phyloP scores from a whole-genome alignment of 2,888 invertebrate species.

The Schizotus pectinicornis region DNA sequence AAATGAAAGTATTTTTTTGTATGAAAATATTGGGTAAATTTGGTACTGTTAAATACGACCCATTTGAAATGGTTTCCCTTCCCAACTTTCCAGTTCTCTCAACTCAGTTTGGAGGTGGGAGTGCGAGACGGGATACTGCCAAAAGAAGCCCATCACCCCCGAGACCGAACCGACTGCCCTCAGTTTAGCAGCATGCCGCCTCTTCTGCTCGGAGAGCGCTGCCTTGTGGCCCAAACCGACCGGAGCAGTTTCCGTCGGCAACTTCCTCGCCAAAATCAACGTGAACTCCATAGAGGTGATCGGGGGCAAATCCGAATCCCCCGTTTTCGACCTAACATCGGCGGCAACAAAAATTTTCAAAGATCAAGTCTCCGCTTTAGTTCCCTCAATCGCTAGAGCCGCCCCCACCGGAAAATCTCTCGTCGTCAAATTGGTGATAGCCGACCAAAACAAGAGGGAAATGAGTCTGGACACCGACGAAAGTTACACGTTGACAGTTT shows the following conservation, averaged over 20 bases:
- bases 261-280: constrained; percentile 61
- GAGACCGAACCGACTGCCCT: constrained; percentile 53
- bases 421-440: constrained; percentile 40
- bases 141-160: constrained; percentile 55
- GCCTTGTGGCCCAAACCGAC: constrained; percentile 72
- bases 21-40: no score
- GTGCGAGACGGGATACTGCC: constrained; percentile 63
- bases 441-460: constrained; percentile 30
- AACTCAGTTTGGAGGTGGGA: constrained; percentile 62
- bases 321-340: constrained; percentile 42
- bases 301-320: constrained; percentile 48
- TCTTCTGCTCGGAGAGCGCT: constrained; percentile 67
- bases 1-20: no score
- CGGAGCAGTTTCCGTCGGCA: constrained; percentile 63
- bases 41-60: no score
- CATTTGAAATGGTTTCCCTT: no score
- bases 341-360: constrained; percentile 47
- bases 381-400: constrained; percentile 27
- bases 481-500: constrained; percentile 62
- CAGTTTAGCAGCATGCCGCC: constrained; percentile 67
- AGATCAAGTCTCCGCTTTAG: constrained; percentile 23
- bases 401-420: constrained; percentile 56
- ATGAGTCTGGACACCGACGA: constrained; percentile 66
- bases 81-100: constrained; percentile 28
- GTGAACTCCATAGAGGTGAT: constrained; percentile 63